These are phyloP conservation scores for Gorsachius goisagi DNA, from an alignment of 2,113 vertebrate genomes.

Conservation along the genomic window DNA sequence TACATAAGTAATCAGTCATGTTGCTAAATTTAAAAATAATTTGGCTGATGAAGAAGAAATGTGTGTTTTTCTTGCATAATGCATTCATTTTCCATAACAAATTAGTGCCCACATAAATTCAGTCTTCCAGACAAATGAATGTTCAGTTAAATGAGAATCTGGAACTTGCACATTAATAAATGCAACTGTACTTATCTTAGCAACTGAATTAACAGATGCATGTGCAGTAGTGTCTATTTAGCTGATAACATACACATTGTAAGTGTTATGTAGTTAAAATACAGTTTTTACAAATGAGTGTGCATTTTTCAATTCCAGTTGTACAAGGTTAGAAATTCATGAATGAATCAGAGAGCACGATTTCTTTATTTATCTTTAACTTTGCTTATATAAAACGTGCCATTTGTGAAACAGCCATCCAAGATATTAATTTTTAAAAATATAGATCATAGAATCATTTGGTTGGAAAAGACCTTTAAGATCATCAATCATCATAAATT, in stretches of 20 bases:
- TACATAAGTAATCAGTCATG: constrained; percentile 21
- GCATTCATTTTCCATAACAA: constrained; percentile 32
- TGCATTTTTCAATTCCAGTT: not conserved
- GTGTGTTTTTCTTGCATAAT: constrained; percentile 3
- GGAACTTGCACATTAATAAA: not conserved
- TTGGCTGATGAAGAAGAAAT: constrained; percentile 7
- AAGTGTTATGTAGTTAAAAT: not conserved
- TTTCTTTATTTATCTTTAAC: not conserved
- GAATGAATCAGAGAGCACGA: not conserved
- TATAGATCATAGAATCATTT: no score
- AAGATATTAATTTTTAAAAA: not conserved
- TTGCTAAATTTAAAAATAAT: constrained; percentile 29
- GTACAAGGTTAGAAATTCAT: not conserved
- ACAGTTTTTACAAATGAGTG: not conserved
- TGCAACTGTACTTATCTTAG: not conserved
- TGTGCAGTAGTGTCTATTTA: not conserved
- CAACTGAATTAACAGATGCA: not conserved
- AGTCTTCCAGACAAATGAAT: constrained; percentile 53
- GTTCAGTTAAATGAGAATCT: not conserved
- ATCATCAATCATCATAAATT: not conserved
- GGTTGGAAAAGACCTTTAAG: no score
- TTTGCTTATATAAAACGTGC: not conserved
- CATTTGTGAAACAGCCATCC: not conserved
- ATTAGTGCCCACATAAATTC: constrained; percentile 21
- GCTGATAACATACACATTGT: not conserved